phyloP scores from a whole-genome alignment of 2,888 invertebrate species.

The Lacanobia oleracea region DNA sequence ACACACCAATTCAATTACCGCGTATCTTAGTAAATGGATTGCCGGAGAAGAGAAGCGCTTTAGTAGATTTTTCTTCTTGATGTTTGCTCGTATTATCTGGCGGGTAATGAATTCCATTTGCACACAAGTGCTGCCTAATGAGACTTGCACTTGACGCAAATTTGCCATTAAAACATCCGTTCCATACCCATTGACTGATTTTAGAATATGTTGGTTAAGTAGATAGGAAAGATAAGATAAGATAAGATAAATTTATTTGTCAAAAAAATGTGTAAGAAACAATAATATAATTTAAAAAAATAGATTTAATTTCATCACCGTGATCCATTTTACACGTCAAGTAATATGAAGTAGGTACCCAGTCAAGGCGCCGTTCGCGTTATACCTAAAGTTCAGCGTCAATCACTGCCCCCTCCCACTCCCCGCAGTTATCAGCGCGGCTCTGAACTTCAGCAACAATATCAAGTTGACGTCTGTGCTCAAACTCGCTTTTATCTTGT shows the following conservation, averaged over 20 bases:
- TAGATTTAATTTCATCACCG: background rate
- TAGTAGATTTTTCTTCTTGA: slow-evolving; percentile 40
- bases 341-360: background rate
- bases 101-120: slow-evolving; percentile 30
- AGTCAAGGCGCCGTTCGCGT: background rate
- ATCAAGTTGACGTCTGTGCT: slow-evolving; percentile 1
- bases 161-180: background rate
- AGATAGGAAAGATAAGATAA: too few species aligned
- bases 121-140: slow-evolving; percentile 15
- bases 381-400: background rate
- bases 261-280: too few species aligned
- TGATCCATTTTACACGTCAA: background rate
- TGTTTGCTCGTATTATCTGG: slow-evolving; percentile 32
- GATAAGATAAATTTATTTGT: too few species aligned
- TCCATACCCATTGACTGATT: background rate
- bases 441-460: background rate
- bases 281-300: background rate
- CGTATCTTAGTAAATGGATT: slow-evolving; percentile 41
- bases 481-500: background rate
- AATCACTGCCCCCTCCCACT: background rate
- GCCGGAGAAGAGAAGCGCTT: slow-evolving; percentile 18
- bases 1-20: slow-evolving; percentile 46
- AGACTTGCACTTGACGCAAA: too few species aligned
- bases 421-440: background rate
- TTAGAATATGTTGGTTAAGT: background rate